Conservation (phyloP, 2,888 invertebrate species). For the Aethes cnicana region DNA sequence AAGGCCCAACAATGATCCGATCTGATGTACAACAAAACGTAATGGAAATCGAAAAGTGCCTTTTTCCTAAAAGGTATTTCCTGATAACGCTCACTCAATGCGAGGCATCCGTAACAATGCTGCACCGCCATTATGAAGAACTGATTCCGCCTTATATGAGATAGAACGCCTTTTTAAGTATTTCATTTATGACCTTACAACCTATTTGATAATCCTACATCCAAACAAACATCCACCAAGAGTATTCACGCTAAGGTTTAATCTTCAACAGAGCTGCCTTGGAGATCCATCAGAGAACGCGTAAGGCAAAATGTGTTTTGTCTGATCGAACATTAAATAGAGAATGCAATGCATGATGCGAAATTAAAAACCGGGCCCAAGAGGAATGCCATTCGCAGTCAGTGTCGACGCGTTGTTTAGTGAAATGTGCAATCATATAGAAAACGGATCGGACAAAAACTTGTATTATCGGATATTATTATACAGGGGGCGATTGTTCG, state of each 20-base stretch:
- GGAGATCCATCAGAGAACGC: constrained; percentile 21
- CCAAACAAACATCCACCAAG: constrained; percentile 44
- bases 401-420: constrained; percentile 60
- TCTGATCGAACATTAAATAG: constrained; percentile 25
- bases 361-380: constrained; percentile 41
- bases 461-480: constrained; percentile 62
- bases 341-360: constrained; percentile 32
- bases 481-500: constrained; percentile 59
- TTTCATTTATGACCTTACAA: constrained; percentile 49
- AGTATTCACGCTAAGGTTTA: constrained; percentile 33
- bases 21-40: constrained; percentile 40
- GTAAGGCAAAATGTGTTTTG: constrained; percentile 36
- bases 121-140: constrained; percentile 65
- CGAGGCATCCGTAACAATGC: constrained; percentile 60
- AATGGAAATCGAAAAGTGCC: constrained; percentile 44
- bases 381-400: constrained; percentile 54
- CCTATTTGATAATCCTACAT: constrained; percentile 33
- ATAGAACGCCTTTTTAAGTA: constrained; percentile 54
- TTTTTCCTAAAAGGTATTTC: constrained; percentile 66
- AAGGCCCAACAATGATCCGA: constrained; percentile 41
- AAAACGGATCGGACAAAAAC: constrained; percentile 63
- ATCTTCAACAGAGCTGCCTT: constrained; percentile 22
- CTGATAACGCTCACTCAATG: constrained; percentile 50
- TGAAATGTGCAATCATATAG: constrained; percentile 75
- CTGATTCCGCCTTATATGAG: constrained; percentile 64